phyloP scores from a whole-genome alignment of 2,888 invertebrate genomes.

The Ashinkailepas kermadecensis region DNA sequence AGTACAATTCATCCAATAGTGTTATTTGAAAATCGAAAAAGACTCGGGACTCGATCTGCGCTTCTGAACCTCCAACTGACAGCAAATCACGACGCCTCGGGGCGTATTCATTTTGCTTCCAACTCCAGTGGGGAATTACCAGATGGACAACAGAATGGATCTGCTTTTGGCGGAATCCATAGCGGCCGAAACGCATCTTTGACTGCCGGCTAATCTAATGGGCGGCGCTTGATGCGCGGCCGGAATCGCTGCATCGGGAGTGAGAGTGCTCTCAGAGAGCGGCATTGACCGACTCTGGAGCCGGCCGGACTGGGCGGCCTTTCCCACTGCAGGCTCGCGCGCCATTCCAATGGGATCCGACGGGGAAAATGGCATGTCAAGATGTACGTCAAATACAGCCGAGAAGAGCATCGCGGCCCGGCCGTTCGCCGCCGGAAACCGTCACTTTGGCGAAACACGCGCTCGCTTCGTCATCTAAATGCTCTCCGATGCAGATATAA shows the following conservation, averaged over 20 bases:
- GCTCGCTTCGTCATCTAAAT: not conserved
- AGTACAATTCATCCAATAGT: too few species aligned
- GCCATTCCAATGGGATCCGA: not conserved
- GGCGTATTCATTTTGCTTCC: too few species aligned
- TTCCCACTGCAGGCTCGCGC: not conserved
- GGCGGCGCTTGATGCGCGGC: not conserved
- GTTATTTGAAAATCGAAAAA: too few species aligned
- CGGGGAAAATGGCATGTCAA: not conserved
- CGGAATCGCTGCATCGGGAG: not conserved
- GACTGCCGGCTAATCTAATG: not conserved
- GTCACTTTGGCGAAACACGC: not conserved
- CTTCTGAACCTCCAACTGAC: too few species aligned
- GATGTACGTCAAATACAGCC: not conserved
- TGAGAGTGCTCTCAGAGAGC: not conserved
- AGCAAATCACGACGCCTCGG: too few species aligned
- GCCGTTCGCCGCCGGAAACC: not conserved
- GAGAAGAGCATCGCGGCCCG: not conserved
- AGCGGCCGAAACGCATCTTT: not conserved
- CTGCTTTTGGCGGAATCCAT: too few species aligned
- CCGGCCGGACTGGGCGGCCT: not conserved
- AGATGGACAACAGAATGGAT: too few species aligned
- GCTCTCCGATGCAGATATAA: not conserved
- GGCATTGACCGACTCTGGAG: not conserved
- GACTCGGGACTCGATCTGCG: too few species aligned
- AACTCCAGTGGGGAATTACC: too few species aligned